Conservation (phyloP, 2,797 vertebrate genomes). For the Ispidina picta region DNA sequence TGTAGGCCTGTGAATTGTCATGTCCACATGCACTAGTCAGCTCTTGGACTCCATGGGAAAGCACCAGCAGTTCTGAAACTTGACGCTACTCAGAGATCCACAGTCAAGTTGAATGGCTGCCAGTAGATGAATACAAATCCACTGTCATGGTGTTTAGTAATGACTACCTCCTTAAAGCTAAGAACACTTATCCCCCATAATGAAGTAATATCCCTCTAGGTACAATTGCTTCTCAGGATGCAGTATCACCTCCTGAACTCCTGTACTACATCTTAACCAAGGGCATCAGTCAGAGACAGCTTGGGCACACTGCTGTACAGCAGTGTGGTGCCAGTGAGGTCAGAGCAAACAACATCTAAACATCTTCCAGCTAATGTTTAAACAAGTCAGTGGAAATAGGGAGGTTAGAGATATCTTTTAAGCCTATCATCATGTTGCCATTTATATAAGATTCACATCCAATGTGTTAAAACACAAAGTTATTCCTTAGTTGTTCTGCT, state of each 20-base stretch:
- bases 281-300: background rate
- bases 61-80: slow-evolving; percentile 15
- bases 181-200: background rate
- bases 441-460: background rate
- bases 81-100: slow-evolving; percentile 2
- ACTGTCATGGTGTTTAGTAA: slow-evolving; percentile 47
- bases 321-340: background rate
- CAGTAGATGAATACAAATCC: slow-evolving; percentile 46
- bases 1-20: background rate
- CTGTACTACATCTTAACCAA: background rate
- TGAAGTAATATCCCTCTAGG: slow-evolving; percentile 30
- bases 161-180: background rate
- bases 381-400: background rate
- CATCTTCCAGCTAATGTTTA: background rate
- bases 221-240: background rate
- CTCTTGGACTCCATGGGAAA: background rate
- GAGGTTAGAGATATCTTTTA: background rate
- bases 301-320: background rate
- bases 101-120: background rate
- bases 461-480: background rate
- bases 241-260: background rate
- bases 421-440: accelerated
- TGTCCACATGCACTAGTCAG: background rate
- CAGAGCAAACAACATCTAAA: background rate
- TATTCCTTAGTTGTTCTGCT: background rate